Evolutionary conservation across 2,797 vertebrate species (phyloP), one percentile per base, ranked within the genome.

Genomic region (Ateles fusciceps): DNA sequence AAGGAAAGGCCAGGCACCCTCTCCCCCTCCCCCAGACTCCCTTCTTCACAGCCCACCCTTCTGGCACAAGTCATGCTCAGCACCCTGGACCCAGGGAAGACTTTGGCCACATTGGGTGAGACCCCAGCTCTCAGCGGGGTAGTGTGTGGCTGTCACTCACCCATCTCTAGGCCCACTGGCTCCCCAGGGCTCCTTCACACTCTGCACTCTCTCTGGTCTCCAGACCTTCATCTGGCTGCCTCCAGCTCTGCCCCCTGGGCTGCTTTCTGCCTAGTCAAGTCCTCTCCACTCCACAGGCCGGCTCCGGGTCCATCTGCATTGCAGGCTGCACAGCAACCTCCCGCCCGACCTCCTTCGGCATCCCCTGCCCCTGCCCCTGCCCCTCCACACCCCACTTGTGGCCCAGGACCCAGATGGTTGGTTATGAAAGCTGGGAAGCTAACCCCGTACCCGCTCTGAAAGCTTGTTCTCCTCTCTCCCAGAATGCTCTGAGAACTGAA

Each of bases 351-450:
- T 72, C 42, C 36, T 6, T 4, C 4, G 7, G 48, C 55, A 21
- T 24, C 17, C 26, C 11, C 8, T 26, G 13, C 24, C 26, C 52
- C 8, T 26, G 13, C 24, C 26, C 52, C 78, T 1, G 57, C 13
- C 50, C n/a, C 52, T 22, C n/a, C 8, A 26, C 12, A 9, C 17
- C 7, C 36, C 4, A 1, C 74, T 5, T 1, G 0, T 22, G 68
- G 52, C 30, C 57, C 28, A 55, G 76, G 64, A 19, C 55, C 78
- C 36, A 11, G 64, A n/a, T 24, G 48, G 55, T 61, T 44, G 28
- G 50, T 46, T n/a, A n/a, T 24, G 76, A 72, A 76, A 87, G 39
- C 52, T 55, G 46, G 50, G 26, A 86, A 14, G 86, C 42, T 61
- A 50, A 50, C 39, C 4, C 15, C 11, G 2, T 59, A 28, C 5